phyloP scores from a whole-genome alignment of 1,140 invertebrate genomes.

The Drosophila guanche region DNA sequence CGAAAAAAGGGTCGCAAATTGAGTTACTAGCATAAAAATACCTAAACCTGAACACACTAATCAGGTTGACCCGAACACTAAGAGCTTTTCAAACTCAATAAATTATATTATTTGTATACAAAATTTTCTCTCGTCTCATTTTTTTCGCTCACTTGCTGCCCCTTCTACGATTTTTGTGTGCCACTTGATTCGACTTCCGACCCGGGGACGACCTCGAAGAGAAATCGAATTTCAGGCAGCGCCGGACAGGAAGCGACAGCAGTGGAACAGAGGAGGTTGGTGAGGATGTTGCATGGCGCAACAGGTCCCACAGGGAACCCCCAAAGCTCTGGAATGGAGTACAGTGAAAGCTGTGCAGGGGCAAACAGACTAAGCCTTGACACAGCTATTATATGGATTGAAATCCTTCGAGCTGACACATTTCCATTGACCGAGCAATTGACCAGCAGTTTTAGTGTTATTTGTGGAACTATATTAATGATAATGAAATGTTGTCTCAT shows the following conservation, averaged over 20 bases:
- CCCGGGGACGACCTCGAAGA: not conserved
- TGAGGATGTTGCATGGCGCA: slow-evolving; percentile 22
- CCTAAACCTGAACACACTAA: slow-evolving; percentile 1
- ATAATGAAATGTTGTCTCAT: too few relatives aligned
- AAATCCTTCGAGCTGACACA: too few relatives aligned
- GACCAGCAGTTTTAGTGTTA: too few relatives aligned
- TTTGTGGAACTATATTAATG: too few relatives aligned
- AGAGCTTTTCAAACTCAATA: slow-evolving; percentile 67
- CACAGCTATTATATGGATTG: too few relatives aligned
- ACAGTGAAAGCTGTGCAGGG: too few relatives aligned
- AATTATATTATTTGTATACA: slow-evolving; percentile 18
- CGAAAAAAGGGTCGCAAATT: slow-evolving; percentile 20
- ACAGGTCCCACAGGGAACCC: slow-evolving; percentile 30
- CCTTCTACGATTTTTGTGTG: not conserved
- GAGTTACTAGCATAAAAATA: slow-evolving; percentile 52
- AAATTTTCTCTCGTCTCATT: slow-evolving; percentile 7
- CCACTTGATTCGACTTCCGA: too few relatives aligned
- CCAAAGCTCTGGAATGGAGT: not conserved
- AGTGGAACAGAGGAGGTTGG: not conserved
- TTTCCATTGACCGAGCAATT: too few relatives aligned
- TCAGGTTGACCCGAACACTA: slow-evolving; percentile 38
- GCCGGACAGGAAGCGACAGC: slow-evolving; percentile 22
- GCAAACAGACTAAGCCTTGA: too few relatives aligned
- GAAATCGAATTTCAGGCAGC: slow-evolving; percentile 35
- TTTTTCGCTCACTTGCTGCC: not conserved